These are phyloP conservation scores for Tethea ocularis DNA, from an alignment of 2,888 invertebrate genomes.

Conservation along the genomic window DNA sequence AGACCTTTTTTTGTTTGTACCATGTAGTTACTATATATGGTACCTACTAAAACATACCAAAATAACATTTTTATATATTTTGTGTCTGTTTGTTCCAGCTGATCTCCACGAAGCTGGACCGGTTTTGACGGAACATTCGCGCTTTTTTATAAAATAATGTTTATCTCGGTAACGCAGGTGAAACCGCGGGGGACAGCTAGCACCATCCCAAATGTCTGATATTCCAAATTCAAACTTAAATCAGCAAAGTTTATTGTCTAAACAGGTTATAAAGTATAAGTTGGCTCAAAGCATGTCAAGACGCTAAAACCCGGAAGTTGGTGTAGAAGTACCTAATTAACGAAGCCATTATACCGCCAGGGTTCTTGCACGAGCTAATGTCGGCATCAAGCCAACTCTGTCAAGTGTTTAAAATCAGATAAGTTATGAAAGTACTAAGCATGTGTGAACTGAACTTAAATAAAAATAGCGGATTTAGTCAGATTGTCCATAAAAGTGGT, in stretches of 20 bases:
- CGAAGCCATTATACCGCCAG: constrained; percentile 13
- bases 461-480: no score
- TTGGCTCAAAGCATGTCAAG: not conserved
- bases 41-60: no score
- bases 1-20: not conserved
- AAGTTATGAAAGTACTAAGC: not conserved
- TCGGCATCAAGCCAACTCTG: not conserved
- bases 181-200: no score
- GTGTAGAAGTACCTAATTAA: constrained; percentile 12
- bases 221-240: not conserved
- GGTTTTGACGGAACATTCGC: no score
- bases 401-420: not conserved
- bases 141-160: no score
- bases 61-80: no score
- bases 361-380: not conserved
- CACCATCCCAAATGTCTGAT: not conserved
- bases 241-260: not conserved
- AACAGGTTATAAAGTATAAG: not conserved
- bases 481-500: no score
- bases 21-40: no score
- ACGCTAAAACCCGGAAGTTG: constrained; percentile 6
- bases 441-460: no score
- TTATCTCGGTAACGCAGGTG: no score
- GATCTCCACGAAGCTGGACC: no score
- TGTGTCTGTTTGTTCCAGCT: no score